These are phyloP conservation scores for Procavia capensis DNA, from an alignment of 2,113 vertebrate species.

Conservation along the genomic window DNA sequence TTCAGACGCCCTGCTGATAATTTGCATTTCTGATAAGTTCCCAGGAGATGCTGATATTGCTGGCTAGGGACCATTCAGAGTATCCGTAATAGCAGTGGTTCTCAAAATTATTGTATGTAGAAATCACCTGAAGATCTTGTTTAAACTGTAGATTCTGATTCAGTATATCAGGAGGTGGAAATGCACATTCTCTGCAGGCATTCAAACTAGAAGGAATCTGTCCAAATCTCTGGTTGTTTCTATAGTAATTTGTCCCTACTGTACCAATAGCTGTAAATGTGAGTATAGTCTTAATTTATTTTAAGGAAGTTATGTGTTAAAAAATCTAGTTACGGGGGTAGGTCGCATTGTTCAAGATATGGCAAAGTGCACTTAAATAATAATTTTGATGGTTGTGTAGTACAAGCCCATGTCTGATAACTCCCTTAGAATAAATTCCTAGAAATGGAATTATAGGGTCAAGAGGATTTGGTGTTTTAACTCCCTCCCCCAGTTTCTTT, in stretches of 20 bases:
- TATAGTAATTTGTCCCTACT: conserved; percentile 14
- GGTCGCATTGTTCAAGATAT: conserved; percentile 17
- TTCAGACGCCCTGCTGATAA: too few species aligned
- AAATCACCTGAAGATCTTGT: too few species aligned
- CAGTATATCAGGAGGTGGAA: too few species aligned
- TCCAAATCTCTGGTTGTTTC: neutral
- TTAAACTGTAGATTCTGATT: too few species aligned
- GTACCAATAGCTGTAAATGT: conserved; percentile 27
- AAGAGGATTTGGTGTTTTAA: conserved; percentile 45
- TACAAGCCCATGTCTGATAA: conserved; percentile 4
- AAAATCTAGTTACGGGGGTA: conserved; percentile 15
- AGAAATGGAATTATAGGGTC: conserved; percentile 38
- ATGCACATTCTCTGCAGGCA: too few species aligned
- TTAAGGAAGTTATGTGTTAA: conserved; percentile 30
- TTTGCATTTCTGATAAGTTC: too few species aligned
- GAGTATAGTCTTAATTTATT: conserved; percentile 55
- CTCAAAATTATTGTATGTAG: too few species aligned
- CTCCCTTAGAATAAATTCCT: conserved; percentile 50
- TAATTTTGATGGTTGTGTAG: neutral
- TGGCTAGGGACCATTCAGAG: too few species aligned
- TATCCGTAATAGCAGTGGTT: too few species aligned
- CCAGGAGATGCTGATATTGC: too few species aligned
- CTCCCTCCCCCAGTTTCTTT: neutral
- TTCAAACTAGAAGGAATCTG: too few species aligned
- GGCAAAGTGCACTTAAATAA: conserved; percentile 49